A percentile compares a stretch with the other conserved stretches of the same genome.
phyloP scores from a whole-genome alignment of 2,113 vertebrate genomes.

The Podiceps cristatus region DNA sequence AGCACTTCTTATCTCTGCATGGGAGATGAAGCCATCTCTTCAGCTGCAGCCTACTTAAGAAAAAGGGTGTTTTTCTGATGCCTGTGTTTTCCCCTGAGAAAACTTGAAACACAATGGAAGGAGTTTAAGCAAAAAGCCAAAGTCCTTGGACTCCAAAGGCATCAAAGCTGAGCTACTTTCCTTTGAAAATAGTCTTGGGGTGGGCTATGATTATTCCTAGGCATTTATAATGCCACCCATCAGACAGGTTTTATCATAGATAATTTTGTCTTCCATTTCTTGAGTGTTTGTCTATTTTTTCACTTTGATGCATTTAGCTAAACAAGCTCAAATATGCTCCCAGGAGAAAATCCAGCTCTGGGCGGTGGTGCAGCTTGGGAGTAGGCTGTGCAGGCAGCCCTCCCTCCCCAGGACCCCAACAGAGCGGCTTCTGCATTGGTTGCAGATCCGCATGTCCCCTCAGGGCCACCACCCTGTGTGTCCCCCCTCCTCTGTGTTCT shows the following conservation, averaged over 20 bases:
- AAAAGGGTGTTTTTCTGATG: constrained; percentile 34
- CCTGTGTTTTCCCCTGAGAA: constrained; percentile 32
- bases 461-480: not conserved
- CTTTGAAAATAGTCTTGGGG: constrained; percentile 55
- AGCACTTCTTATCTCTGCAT: constrained; percentile 10
- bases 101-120: constrained; percentile 41
- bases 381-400: not conserved
- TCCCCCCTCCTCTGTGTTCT: not conserved
- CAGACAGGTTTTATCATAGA: constrained; percentile 15
- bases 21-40: constrained; percentile 28
- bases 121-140: constrained; percentile 13
- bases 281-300: not conserved
- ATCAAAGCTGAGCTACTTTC: constrained; percentile 53
- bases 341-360: not conserved
- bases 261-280: constrained; percentile 41
- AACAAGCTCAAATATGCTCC: not conserved
- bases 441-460: not conserved
- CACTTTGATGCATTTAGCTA: constrained; percentile 26
- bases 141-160: constrained; percentile 39
- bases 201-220: constrained; percentile 22
- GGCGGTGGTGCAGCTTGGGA: not conserved
- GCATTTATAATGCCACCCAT: constrained; percentile 10
- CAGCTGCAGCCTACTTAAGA: constrained; percentile 21
- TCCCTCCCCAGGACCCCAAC: not conserved
- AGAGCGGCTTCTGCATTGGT: not conserved